A percentile compares a stretch with the other conserved stretches of the same genome.
These are phyloP conservation scores for Psephotus haematonotus DNA, from an alignment of 2,113 vertebrate species.

Conservation along the genomic window DNA sequence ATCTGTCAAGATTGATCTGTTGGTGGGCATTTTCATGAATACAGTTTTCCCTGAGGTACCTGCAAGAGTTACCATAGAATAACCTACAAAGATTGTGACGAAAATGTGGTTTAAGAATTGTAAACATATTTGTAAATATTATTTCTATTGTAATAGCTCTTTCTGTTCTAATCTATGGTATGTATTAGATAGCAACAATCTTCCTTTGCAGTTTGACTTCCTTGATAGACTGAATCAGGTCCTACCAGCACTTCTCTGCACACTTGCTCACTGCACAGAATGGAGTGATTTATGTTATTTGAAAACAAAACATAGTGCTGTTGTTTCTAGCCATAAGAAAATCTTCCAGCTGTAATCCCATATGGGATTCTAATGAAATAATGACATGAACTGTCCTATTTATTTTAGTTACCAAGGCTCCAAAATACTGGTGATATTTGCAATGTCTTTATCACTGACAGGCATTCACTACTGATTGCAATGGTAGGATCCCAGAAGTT, in stretches of 20 bases:
- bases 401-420: background rate
- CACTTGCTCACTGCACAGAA: background rate
- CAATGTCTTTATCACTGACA: background rate
- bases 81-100: background rate
- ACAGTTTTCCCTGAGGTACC: background rate
- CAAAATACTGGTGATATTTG: background rate
- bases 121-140: background rate
- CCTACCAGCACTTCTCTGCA: background rate
- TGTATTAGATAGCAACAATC: background rate
- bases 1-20: background rate
- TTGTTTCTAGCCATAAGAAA: conserved; percentile 11
- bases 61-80: background rate
- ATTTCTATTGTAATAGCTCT: background rate
- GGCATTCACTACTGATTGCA: background rate
- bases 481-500: background rate
- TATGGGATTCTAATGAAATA: conserved; percentile 16
- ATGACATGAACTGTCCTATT: conserved; percentile 28
- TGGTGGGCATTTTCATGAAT: background rate
- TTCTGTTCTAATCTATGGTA: background rate
- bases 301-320: conserved; percentile 28
- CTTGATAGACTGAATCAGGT: background rate
- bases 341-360: conserved; percentile 31
- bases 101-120: background rate
- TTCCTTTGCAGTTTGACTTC: background rate
- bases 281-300: background rate